A percentile compares a stretch with the other conserved stretches of the same genome.
phyloP scores from a whole-genome alignment of 2,797 vertebrate species.

The Artibeus lituratus region DNA sequence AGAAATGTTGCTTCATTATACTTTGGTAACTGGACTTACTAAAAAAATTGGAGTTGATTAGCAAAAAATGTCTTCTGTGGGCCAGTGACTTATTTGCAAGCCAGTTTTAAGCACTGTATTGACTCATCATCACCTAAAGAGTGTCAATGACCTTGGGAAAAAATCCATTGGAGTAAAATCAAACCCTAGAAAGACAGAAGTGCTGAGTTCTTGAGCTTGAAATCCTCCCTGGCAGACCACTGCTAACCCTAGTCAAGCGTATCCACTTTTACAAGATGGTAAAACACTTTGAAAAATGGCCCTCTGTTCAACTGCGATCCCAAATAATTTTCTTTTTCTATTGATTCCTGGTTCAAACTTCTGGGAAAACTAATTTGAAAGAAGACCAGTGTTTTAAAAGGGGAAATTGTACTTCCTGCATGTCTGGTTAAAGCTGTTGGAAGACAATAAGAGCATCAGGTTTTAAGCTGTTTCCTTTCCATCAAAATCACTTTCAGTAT shows the following conservation, averaged over 20 bases:
- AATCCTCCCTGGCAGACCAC: slow-evolving; percentile 27
- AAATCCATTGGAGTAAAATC: background rate
- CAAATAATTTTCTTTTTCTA: slow-evolving; percentile 59
- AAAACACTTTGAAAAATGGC: slow-evolving; percentile 47
- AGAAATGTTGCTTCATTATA: background rate
- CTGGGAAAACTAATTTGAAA: slow-evolving; percentile 36
- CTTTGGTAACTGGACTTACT: background rate
- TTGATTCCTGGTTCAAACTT: slow-evolving; percentile 63
- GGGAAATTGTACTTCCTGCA: background rate
- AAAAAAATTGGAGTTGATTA: background rate
- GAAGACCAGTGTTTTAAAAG: slow-evolving; percentile 6
- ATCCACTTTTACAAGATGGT: background rate
- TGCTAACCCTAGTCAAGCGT: slow-evolving; percentile 53
- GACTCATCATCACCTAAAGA: background rate
- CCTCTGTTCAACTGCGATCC: background rate
- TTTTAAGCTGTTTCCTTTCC: background rate
- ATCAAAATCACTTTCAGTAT: slow-evolving; percentile 2
- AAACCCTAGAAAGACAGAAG: background rate
- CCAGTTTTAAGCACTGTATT: background rate
- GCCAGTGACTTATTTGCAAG: background rate
- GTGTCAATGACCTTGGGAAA: background rate
- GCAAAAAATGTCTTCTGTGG: background rate
- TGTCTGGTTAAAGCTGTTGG: background rate
- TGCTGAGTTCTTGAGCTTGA: background rate
- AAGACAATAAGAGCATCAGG: background rate